These are phyloP conservation scores for Chrysodeixis includens DNA, from an alignment of 2,888 invertebrate species.

Conservation along the genomic window DNA sequence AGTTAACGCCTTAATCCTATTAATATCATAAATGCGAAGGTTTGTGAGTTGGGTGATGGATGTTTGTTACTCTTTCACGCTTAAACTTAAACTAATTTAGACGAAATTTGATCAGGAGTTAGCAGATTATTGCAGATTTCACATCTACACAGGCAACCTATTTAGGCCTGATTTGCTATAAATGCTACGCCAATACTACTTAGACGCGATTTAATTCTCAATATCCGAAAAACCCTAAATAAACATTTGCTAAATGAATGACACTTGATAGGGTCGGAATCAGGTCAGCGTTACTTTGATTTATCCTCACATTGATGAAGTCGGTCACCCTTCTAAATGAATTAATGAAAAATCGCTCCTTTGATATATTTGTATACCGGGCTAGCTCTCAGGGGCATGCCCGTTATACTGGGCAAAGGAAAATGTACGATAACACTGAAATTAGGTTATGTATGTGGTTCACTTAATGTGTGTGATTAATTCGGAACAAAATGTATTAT, in stretches of 20 bases:
- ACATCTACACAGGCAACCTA: too few species aligned
- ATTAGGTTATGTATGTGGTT: constrained; percentile 31
- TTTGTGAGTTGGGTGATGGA: too few species aligned
- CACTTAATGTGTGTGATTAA: too few species aligned
- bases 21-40: too few species aligned
- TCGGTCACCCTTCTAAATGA: constrained; percentile 14
- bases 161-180: too few species aligned
- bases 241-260: not conserved
- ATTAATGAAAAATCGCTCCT: constrained; percentile 15
- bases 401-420: constrained; percentile 12
- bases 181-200: too few species aligned
- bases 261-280: not conserved
- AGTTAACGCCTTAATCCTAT: too few species aligned
- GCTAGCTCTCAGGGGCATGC: constrained; percentile 24
- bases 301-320: not conserved
- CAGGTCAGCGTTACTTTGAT: not conserved
- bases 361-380: constrained; percentile 13
- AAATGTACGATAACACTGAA: constrained; percentile 22
- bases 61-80: too few species aligned
- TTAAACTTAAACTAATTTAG: too few species aligned
- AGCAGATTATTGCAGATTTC: too few species aligned
- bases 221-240: not conserved
- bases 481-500: too few species aligned
- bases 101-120: too few species aligned
- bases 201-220: not conserved